Percentiles rank a stretch among this genome's conserved stretches.
Evolutionary conservation across 2,888 invertebrate species (phyloP).

Genomic region (Cybosia mesomella): DNA sequence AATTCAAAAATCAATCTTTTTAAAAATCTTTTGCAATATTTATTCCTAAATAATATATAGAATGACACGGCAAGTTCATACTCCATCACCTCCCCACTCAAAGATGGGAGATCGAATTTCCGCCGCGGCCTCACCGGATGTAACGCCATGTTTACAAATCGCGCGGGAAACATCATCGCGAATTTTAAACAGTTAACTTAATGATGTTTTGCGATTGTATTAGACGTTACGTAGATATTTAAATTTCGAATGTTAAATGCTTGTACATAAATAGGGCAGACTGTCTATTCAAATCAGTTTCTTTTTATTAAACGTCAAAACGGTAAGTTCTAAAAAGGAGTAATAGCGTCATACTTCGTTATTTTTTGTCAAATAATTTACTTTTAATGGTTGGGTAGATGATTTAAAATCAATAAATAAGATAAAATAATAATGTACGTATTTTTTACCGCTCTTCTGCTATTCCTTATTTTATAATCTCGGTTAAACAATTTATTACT

Average conservation of each 20-base stretch:
- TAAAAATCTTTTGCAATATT: neutral
- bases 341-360: too few relatives aligned
- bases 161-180: conserved; percentile 79
- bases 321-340: neutral
- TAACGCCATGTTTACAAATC: conserved; percentile 85
- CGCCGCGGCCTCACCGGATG: conserved; percentile 83
- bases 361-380: too few relatives aligned
- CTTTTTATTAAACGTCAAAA: too few relatives aligned
- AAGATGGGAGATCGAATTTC: conserved; percentile 80
- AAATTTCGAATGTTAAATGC: neutral
- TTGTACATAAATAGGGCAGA: neutral
- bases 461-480: too few relatives aligned
- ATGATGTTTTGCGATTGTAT: conserved; percentile 56
- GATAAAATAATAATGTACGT: too few relatives aligned
- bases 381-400: too few relatives aligned
- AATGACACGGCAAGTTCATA: conserved; percentile 27
- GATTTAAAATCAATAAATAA: too few relatives aligned
- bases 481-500: too few relatives aligned
- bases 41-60: conserved; percentile 6
- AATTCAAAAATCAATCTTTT: neutral
- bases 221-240: conserved; percentile 13
- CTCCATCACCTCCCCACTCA: conserved; percentile 43
- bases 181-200: conserved; percentile 78
- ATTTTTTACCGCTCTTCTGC: too few relatives aligned
- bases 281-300: neutral